phyloP scores from a whole-genome alignment of 2,888 invertebrate genomes.

The Helobdella robusta region DNA sequence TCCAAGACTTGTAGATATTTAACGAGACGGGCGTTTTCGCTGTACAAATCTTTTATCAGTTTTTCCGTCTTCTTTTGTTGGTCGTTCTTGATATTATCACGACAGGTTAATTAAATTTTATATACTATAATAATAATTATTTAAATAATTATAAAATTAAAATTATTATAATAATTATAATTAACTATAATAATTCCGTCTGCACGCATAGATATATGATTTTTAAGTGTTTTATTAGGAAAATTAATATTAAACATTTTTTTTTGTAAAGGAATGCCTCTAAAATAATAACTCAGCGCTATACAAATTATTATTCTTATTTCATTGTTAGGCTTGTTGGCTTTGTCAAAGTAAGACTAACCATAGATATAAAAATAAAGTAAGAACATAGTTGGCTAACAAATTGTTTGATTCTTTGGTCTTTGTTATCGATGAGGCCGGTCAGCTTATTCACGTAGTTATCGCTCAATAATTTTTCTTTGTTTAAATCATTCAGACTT shows the following conservation, averaged over 20 bases:
- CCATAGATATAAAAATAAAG: not conserved
- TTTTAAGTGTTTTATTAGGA: too few relatives aligned
- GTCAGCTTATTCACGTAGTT: not conserved
- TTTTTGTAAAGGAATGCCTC: too few relatives aligned
- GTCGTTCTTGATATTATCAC: not conserved
- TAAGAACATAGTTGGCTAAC: not conserved
- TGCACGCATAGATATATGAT: too few relatives aligned
- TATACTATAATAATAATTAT: not conserved
- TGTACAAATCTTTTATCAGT: slow-evolving; percentile 18
- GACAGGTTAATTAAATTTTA: not conserved
- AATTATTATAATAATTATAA: not conserved
- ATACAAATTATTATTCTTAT: too few relatives aligned
- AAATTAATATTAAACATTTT: too few relatives aligned
- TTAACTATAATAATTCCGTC: not conserved
- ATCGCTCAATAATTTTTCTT: not conserved
- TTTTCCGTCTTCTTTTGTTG: slow-evolving; percentile 5
- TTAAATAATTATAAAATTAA: not conserved
- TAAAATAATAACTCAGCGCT: too few relatives aligned
- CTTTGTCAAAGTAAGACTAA: too few relatives aligned
- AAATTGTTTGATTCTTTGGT: not conserved
- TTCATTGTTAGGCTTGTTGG: too few relatives aligned
- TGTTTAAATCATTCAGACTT: not conserved
- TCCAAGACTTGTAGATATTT: slow-evolving; percentile 21
- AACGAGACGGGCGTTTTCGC: slow-evolving; percentile 18
- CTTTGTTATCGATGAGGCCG: not conserved